Evolutionary conservation across 2,888 invertebrate species (phyloP), one percentile per base, ranked within the genome.

Genomic region (Hedychridium roseum): DNA sequence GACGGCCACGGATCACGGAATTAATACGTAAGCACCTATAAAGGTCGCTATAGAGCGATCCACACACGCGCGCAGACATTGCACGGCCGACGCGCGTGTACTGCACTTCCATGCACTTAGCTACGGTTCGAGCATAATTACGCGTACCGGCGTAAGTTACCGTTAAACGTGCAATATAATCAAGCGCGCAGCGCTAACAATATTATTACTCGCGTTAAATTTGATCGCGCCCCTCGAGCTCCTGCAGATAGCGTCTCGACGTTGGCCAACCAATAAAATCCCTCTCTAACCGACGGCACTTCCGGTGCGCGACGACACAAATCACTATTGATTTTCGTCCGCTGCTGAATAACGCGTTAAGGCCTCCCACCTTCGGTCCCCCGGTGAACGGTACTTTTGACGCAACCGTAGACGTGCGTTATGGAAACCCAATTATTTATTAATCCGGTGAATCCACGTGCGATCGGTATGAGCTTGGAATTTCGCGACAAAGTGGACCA

Each of bases 131-230:
- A 47, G 44, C 55, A 63, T 64, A 60, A 57, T 64, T 63, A 64
- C 54, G 46, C 51, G 44, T 43, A 51, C 43, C 51, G 47, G 55
- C 53, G 46, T 54, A 51, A 60, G 60, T 64, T 64, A 64, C 57
- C 57, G 55, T 64, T 51, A 57, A 64, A 55, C 43, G 57, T 58
- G 64, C 60, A 64, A 64, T 64, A 53, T 53, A 52, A 63, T 63
- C 50, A n/a, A n/a, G n/a, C n/a, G 47, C 26, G 15, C 32, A 36
- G 43, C 54, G 53, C 60, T 60, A 64, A 60, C 60, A 53, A 54
- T 60, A 57, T 61, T 64, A 64, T 61, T 58, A 61, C 58, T 56
- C 58, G 61, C 60, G 64, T 63, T 60, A 63, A 58, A 63, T 63
- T 63, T 64, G 64, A 64, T 64, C 57, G 49, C 52, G 31, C 31